phyloP scores from a whole-genome alignment of 1,140 invertebrate genomes.

The Uloborus diversus region DNA sequence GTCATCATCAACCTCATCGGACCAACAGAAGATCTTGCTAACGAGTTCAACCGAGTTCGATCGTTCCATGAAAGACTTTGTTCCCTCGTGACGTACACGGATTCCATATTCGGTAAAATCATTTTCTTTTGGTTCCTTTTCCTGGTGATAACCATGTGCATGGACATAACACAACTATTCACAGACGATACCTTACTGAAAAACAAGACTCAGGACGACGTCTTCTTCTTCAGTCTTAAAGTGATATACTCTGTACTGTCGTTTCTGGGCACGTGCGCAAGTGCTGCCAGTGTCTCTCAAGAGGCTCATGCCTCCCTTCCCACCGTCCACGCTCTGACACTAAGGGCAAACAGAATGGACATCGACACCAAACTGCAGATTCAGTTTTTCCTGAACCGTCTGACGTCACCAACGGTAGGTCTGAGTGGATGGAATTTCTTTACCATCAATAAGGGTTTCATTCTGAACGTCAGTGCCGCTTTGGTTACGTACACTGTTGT shows the following conservation, averaged over 20 bases:
- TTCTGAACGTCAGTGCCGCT: conserved; percentile 57
- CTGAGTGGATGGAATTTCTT: conserved; percentile 59
- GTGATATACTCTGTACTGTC: conserved; percentile 57
- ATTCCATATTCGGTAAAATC: conserved; percentile 55
- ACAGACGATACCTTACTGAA: conserved; percentile 57
- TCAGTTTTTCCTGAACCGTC: conserved; percentile 54
- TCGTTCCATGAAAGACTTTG: conserved; percentile 58
- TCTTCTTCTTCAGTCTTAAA: conserved; percentile 57
- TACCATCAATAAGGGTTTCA: conserved; percentile 58
- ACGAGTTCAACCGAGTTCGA: conserved; percentile 42
- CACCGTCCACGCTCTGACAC: conserved; percentile 52
- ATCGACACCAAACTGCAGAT: conserved; percentile 57
- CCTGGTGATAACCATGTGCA: conserved; percentile 49
- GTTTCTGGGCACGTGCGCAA: conserved; percentile 57
- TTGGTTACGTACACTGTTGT: conserved; percentile 58
- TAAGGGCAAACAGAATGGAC: conserved; percentile 49
- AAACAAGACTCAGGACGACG: conserved; percentile 55
- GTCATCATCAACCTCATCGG: conserved; percentile 36
- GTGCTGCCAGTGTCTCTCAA: conserved; percentile 53
- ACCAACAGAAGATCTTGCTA: conserved; percentile 30
- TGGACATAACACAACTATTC: conserved; percentile 58
- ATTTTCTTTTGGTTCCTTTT: conserved; percentile 58
- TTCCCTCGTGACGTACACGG: conserved; percentile 49
- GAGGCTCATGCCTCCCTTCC: conserved; percentile 55
- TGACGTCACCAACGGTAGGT: conserved; percentile 53